These are phyloP conservation scores for Drosophila dives DNA, from an alignment of 2,888 invertebrate species.

Conservation along the genomic window DNA sequence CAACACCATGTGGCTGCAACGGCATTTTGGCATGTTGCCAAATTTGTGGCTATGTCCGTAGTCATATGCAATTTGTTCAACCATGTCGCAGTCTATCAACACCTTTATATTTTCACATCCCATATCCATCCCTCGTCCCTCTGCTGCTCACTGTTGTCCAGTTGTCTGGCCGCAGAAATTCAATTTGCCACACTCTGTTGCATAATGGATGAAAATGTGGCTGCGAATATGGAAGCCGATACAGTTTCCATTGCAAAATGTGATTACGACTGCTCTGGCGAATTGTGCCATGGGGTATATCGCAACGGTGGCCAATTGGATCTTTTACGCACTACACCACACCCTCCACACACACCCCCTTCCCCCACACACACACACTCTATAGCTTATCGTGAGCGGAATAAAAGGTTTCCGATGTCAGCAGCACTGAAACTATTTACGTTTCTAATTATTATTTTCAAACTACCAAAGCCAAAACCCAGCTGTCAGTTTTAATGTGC, in stretches of 20 bases:
- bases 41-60: slow-evolving; percentile 28
- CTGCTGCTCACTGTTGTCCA: slow-evolving; percentile 4
- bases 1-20: slow-evolving; percentile 48
- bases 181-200: slow-evolving; percentile 54
- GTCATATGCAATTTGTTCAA: slow-evolving; percentile 71
- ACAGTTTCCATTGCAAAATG: slow-evolving; percentile 12
- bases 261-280: slow-evolving; percentile 6
- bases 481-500: slow-evolving; percentile 7
- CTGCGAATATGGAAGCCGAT: slow-evolving; percentile 20
- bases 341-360: not conserved
- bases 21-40: slow-evolving; percentile 53
- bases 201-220: slow-evolving; percentile 34
- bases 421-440: slow-evolving; percentile 35
- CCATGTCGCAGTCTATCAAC: slow-evolving; percentile 77
- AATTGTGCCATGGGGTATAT: slow-evolving; percentile 27
- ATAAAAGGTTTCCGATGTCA: not conserved
- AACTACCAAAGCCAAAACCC: not conserved
- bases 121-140: not conserved
- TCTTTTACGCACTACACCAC: not conserved
- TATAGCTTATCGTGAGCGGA: not conserved
- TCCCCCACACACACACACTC: rapidly evolving
- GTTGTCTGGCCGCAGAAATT: slow-evolving; percentile 49
- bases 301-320: slow-evolving; percentile 17
- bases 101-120: slow-evolving; percentile 59
- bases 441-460: slow-evolving; percentile 52